A percentile compares a stretch with the other conserved stretches of the same genome.
Evolutionary conservation across 2,888 invertebrate genomes (phyloP).

Genomic region (Stictocephala bisonia): DNA sequence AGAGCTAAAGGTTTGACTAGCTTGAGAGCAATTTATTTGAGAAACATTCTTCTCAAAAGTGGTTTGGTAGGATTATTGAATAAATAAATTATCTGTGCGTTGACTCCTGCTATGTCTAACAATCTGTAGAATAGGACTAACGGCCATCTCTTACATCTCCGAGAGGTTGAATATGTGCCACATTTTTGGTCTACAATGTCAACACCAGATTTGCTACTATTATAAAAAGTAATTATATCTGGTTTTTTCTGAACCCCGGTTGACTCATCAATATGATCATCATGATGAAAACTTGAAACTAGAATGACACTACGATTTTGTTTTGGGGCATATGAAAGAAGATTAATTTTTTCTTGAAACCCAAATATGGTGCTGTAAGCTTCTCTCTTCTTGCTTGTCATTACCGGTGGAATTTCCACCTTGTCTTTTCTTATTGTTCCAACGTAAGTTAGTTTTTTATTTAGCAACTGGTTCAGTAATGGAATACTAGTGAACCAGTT

Average conservation of each 20-base stretch:
- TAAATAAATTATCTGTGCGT: conserved; percentile 19
- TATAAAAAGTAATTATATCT: too few species aligned
- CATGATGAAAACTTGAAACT: too few species aligned
- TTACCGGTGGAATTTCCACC: conserved; percentile 7
- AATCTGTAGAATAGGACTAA: too few species aligned
- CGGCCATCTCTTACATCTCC: too few species aligned
- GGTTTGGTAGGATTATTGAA: conserved; percentile 10
- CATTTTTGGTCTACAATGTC: too few species aligned
- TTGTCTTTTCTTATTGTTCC: conserved; percentile 19
- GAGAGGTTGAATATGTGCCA: too few species aligned
- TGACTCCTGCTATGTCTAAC: conserved; percentile 29
- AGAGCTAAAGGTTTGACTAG: conserved; percentile 15
- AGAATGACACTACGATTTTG: too few species aligned
- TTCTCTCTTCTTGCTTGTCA: conserved; percentile 9
- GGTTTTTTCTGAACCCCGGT: too few species aligned
- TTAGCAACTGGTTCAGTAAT: conserved; percentile 18
- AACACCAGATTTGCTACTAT: too few species aligned
- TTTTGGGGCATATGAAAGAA: too few species aligned
- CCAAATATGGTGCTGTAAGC: conserved; percentile 27
- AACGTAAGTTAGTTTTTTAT: conserved; percentile 18
- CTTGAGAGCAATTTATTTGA: conserved; percentile 19
- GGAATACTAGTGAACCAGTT: conserved; percentile 27
- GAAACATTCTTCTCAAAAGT: conserved; percentile 19
- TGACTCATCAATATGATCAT: too few species aligned
- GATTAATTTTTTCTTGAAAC: too few species aligned